A percentile compares a stretch with the other conserved stretches of the same genome.
phyloP scores from a whole-genome alignment of 2,113 vertebrate species.

The Seriola dumerili region DNA sequence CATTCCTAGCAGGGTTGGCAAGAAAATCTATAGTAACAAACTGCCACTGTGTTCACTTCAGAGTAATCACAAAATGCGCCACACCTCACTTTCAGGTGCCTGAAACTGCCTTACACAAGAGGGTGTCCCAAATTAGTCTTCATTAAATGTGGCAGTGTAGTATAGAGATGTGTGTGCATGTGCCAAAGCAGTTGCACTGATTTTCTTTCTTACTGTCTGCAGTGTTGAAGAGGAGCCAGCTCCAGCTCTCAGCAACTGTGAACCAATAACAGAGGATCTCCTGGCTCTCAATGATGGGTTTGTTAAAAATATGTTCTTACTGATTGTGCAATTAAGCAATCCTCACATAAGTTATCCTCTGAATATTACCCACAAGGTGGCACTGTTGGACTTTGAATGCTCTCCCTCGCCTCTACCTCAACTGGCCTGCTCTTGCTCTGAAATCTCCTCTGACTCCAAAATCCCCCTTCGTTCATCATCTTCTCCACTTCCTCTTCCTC shows the following conservation, averaged over 20 bases:
- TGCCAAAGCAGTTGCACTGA: slow-evolving; percentile 51
- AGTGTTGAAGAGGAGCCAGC: slow-evolving; percentile 61
- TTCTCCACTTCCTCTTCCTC: slow-evolving; percentile 39
- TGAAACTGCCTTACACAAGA: slow-evolving; percentile 34
- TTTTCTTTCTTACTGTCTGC: slow-evolving; percentile 16
- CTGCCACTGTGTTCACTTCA: slow-evolving; percentile 50
- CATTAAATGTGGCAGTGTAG: slow-evolving; percentile 37
- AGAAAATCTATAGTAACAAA: slow-evolving; percentile 27
- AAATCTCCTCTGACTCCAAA: slow-evolving; percentile 42
- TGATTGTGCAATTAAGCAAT: slow-evolving; percentile 8
- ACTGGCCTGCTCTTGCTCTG: slow-evolving; percentile 28
- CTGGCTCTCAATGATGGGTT: slow-evolving; percentile 74
- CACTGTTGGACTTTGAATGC: slow-evolving; percentile 63
- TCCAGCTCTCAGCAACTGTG: slow-evolving; percentile 45
- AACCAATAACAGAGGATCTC: slow-evolving; percentile 72
- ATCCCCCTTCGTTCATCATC: slow-evolving; percentile 44
- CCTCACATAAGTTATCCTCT: not conserved
- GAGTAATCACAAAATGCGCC: slow-evolving; percentile 32
- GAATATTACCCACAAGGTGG: slow-evolving; percentile 67
- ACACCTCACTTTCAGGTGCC: slow-evolving; percentile 15
- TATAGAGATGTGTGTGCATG: not conserved
- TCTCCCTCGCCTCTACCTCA: not conserved
- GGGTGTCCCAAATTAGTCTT: slow-evolving; percentile 37
- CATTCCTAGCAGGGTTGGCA: slow-evolving; percentile 47
- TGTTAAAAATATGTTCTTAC: slow-evolving; percentile 51